Percentiles rank a stretch among this genome's conserved stretches.
These are phyloP conservation scores for Helogale parvula DNA, from an alignment of 2,113 vertebrate genomes.

Conservation along the genomic window DNA sequence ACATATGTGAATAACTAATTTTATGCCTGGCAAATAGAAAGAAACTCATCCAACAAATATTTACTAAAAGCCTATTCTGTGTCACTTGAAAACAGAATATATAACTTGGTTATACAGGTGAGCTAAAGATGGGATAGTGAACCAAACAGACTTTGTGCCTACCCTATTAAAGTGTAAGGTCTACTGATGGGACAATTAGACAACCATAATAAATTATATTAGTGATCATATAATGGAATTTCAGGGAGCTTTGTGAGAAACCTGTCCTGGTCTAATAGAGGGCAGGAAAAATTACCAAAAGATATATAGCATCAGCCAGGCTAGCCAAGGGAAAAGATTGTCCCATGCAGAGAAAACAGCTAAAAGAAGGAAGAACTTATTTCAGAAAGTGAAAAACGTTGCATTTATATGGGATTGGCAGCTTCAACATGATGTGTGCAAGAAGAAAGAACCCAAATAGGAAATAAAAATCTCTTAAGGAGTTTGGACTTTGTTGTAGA, in stretches of 20 bases:
- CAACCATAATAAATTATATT: not conserved
- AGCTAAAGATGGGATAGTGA: not conserved
- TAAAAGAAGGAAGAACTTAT: not conserved
- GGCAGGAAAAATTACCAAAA: not conserved
- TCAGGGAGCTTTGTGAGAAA: not conserved
- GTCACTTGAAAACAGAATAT: not conserved
- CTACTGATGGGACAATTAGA: not conserved
- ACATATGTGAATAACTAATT: not conserved
- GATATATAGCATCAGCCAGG: not conserved
- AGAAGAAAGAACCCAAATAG: not conserved
- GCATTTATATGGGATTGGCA: not conserved
- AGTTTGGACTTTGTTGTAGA: not conserved
- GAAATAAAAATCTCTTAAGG: not conserved
- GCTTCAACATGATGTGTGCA: not conserved
- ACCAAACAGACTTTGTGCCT: not conserved
- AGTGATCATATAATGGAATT: not conserved
- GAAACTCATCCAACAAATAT: not conserved
- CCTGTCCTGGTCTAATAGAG: not conserved
- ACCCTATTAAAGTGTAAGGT: not conserved
- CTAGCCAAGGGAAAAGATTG: not conserved
- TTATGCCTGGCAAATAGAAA: not conserved
- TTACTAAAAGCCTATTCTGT: not conserved
- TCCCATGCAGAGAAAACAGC: not conserved
- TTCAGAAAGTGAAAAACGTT: not conserved
- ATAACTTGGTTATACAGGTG: not conserved